phyloP scores from a whole-genome alignment of 2,113 vertebrate species.

The Notothenia coriiceps region DNA sequence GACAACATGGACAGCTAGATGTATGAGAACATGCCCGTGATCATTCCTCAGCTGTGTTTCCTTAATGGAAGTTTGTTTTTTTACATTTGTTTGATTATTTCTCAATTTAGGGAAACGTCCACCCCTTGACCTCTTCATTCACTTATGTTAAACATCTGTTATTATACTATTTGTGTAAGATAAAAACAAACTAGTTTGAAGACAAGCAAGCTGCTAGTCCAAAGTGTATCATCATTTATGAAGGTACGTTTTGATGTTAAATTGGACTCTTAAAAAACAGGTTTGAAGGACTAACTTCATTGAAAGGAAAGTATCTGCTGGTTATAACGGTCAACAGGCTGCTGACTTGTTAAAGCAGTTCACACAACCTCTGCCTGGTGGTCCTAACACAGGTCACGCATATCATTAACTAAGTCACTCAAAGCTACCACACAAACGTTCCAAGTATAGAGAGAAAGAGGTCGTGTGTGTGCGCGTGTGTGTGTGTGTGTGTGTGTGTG shows the following conservation, averaged over 20 bases:
- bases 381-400: slow-evolving; percentile 56
- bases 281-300: background rate
- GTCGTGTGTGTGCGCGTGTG: background rate
- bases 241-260: background rate
- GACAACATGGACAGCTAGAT: slow-evolving; percentile 13
- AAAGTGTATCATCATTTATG: background rate
- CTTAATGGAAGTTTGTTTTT: background rate
- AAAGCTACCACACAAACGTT: background rate
- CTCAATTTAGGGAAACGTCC: background rate
- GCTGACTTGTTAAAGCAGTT: slow-evolving; percentile 46
- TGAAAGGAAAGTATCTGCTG: slow-evolving; percentile 28
- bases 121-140: background rate
- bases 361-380: slow-evolving; percentile 64
- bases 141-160: background rate
- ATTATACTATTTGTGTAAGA: background rate
- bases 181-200: background rate
- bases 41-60: background rate
- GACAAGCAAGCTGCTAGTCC: background rate
- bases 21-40: background rate
- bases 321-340: slow-evolving; percentile 48
- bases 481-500: background rate
- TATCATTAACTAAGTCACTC: slow-evolving; percentile 67
- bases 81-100: background rate
- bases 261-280: background rate
- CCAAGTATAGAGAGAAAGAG: background rate